These are phyloP conservation scores for Nomia melanderi DNA, from an alignment of 1,140 invertebrate species.

Conservation along the genomic window DNA sequence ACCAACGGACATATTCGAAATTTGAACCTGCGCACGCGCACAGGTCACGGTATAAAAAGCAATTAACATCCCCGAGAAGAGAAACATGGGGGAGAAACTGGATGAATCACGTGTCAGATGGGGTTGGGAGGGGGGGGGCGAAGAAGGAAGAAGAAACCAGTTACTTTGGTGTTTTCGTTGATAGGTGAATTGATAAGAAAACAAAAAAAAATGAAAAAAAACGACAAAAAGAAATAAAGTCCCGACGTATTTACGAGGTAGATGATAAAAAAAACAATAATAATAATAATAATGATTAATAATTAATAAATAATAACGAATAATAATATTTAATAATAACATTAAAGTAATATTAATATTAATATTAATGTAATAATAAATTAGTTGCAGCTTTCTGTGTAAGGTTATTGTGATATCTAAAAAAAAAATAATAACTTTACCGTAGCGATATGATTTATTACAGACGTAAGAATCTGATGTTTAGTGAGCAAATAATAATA, in stretches of 20 bases:
- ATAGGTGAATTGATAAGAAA: conserved; percentile 11
- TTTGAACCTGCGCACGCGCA: background rate
- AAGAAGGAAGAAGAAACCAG: too few relatives aligned
- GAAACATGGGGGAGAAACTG: too few relatives aligned
- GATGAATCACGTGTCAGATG: conserved; percentile 33
- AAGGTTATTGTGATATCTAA: conserved; percentile 79
- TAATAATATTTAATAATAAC: conserved; percentile 58
- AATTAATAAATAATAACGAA: conserved; percentile 62
- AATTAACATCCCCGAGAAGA: conserved; percentile 37
- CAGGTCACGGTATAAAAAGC: conserved; percentile 35
- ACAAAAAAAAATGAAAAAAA: background rate
- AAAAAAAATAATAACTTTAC: conserved; percentile 72
- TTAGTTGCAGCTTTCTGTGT: conserved; percentile 77
- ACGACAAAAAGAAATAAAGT: conserved; percentile 27
- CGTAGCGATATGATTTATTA: conserved; percentile 65
- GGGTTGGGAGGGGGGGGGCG: too few relatives aligned
- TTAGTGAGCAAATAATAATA: conserved; percentile 62
- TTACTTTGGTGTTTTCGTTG: conserved; percentile 60
- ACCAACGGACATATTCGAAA: conserved; percentile 17
- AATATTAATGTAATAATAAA: conserved; percentile 66
- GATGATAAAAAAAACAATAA: conserved; percentile 60
- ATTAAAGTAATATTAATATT: conserved; percentile 57
- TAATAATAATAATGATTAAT: too few relatives aligned
- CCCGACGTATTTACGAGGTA: conserved; percentile 58
- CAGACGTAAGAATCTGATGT: conserved; percentile 64